A percentile compares a stretch with the other conserved stretches of the same genome.
Evolutionary conservation across 37 sponge, comb jelly and placozoan species (phyloP).

Genomic region (Amphimedon queenslandica): DNA sequence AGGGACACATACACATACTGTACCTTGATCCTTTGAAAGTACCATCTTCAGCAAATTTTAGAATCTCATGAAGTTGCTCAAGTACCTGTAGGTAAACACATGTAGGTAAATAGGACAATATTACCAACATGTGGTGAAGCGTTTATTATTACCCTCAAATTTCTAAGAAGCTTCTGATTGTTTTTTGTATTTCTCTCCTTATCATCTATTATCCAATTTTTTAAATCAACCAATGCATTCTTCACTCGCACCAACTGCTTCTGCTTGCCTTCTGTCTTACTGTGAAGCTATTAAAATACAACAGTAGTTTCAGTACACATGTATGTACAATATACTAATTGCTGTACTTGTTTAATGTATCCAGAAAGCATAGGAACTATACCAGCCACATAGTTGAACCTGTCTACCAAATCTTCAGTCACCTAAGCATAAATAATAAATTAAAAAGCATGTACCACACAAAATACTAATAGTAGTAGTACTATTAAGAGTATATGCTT

Average conservation of each 20-base stretch:
- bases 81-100: too few species aligned
- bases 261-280: not conserved
- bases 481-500: not conserved
- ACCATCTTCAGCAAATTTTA: not conserved
- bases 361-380: constrained; percentile 63
- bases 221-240: not conserved
- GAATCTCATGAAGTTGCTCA: not conserved
- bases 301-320: too few species aligned
- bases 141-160: constrained; percentile 67
- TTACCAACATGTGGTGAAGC: too few species aligned
- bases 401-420: constrained; percentile 46
- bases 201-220: not conserved
- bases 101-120: too few species aligned
- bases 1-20: too few species aligned
- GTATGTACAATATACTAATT: too few species aligned
- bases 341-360: constrained; percentile 34
- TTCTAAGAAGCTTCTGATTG: constrained; percentile 68
- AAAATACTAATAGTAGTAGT: too few species aligned
- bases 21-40: not conserved
- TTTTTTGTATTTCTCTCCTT: constrained; percentile 31
- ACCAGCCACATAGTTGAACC: constrained; percentile 72
- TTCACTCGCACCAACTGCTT: not conserved
- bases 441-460: too few species aligned
- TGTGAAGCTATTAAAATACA: not conserved
- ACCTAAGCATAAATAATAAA: constrained; percentile 26